A percentile compares a stretch with the other conserved stretches of the same genome.
Conservation (phyloP, 2,113 vertebrate species). For the Eira barbara region DNA sequence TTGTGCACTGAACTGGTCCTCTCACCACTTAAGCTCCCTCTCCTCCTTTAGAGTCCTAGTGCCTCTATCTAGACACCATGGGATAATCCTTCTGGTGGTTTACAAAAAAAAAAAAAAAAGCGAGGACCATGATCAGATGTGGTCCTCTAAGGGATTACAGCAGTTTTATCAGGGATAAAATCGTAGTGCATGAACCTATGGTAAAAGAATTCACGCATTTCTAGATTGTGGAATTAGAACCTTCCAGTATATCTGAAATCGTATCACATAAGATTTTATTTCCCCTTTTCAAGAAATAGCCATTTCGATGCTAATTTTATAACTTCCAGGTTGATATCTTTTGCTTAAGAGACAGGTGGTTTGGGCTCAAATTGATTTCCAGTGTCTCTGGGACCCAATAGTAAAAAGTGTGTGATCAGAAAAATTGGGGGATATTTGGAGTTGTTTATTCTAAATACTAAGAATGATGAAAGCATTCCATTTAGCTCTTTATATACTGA, state of each 20-base stretch:
- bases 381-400: neutral
- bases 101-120: neutral
- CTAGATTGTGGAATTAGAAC: neutral
- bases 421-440: neutral
- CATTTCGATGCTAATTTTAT: neutral
- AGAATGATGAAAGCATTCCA: neutral
- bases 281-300: neutral
- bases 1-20: fast-evolving
- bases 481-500: neutral
- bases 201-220: neutral
- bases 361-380: neutral
- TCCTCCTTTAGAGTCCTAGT: no score
- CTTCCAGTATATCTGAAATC: neutral
- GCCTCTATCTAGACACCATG: neutral
- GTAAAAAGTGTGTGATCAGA: neutral
- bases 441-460: neutral
- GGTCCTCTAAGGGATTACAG: neutral
- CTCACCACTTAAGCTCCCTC: neutral
- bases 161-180: neutral
- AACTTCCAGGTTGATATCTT: neutral
- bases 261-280: neutral
- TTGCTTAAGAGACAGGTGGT: neutral
- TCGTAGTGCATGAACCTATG: neutral
- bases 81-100: fast-evolving
- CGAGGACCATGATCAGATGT: fast-evolving